Evolutionary conservation across 1,140 invertebrate genomes (phyloP), one percentile per base, ranked within the genome.

Genomic region (Formica selysi): DNA sequence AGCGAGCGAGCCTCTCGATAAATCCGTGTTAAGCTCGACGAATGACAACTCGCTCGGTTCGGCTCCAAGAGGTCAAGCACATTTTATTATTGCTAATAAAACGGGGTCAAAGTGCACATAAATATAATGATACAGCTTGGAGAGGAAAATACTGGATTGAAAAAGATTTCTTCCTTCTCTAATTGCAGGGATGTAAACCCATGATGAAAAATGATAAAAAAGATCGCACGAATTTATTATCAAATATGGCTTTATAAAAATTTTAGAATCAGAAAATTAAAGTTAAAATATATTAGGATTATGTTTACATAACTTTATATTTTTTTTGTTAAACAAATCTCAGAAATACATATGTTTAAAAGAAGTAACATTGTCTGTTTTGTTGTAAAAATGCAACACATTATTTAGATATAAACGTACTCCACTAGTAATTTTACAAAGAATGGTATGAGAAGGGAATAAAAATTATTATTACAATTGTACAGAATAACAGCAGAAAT

Each of bases 51-150:
- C 13, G 2, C 19, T 32, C 22, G 19, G 29, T 8, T 36, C 19
- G 22, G 22, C 36, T 36, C 7, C 2, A 26, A 48, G 22, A 51
- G 22, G 65, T n/a, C 51, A 32, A 1, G 36, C 36, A 26, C 32
- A 8, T 62, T 74, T 83, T 32, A 70, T 59, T 81, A 73, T 81
- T 73, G 38, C 4, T 81, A 48, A 74, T 83, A 59, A 74, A 73
- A 11, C 16, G 38, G 26, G 6, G 7, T 61, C 19, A 32, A 61
- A 73, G 1, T 11, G 19, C 44, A 51, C 26, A 19, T 1, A 10
- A 16, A 7, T n/a, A 73, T 10, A 32, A 22, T 38, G 38, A 2
- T 22, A 8, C 11, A 26, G 54, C 65, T 13, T 29, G 6, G 36
- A 11, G 0, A 10, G 4, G 16, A 51, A 19, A 32, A 36, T 32